Percentiles rank a stretch among this genome's conserved stretches.
phyloP scores from a whole-genome alignment of 2,113 vertebrate species.

The Cavia aperea region DNA sequence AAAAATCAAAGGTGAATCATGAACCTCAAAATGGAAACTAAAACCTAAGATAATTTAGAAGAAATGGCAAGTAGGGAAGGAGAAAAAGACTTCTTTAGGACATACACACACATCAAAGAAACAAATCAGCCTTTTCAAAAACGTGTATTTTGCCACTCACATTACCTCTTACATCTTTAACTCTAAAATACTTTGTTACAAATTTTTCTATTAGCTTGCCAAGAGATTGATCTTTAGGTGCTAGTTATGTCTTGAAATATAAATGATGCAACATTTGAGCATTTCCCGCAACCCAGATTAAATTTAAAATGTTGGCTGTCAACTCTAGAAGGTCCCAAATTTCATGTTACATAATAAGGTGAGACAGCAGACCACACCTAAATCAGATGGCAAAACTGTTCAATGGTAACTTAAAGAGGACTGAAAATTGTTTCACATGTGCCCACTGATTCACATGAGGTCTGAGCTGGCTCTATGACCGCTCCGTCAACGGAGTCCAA shows the following conservation, averaged over 20 bases:
- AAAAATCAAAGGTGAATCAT: not conserved
- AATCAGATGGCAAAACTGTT: not conserved
- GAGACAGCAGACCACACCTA: not conserved
- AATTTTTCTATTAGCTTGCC: constrained; percentile 20
- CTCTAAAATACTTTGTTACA: not conserved
- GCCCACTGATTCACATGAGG: not conserved
- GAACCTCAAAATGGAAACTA: not conserved
- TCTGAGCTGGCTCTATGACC: not conserved
- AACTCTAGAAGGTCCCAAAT: not conserved
- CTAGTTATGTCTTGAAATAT: constrained; percentile 17
- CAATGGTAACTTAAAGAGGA: not conserved
- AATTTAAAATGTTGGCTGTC: constrained; percentile 5
- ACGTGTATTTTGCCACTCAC: constrained; percentile 3
- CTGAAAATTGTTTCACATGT: not conserved
- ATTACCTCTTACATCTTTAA: constrained; percentile 10
- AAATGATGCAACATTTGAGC: not conserved
- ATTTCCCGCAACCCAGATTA: not conserved
- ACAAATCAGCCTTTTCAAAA: not conserved
- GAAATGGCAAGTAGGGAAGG: not conserved
- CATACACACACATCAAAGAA: not conserved
- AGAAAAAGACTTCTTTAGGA: not conserved
- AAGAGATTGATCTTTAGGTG: not conserved
- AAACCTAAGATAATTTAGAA: not conserved
- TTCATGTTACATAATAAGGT: not conserved
- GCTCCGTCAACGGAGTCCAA: not conserved